A percentile compares a stretch with the other conserved stretches of the same genome.
Conservation (phyloP, 1,140 invertebrate species). For the Zaprionus camerounensis region DNA sequence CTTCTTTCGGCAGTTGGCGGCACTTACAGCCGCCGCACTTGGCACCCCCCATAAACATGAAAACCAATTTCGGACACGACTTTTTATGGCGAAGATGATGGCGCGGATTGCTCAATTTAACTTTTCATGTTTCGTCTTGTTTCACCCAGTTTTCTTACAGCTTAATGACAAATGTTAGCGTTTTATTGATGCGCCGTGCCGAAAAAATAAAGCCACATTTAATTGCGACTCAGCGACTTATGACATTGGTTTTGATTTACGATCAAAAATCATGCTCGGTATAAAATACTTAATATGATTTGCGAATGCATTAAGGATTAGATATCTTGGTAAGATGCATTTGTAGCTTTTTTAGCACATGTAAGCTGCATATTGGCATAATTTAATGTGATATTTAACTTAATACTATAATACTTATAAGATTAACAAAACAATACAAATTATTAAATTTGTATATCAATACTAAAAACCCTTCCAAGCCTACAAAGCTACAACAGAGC, state of each 20-base stretch:
- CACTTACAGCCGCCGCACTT: conserved; percentile 46
- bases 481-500: no score
- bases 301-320: neutral
- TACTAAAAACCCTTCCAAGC: no score
- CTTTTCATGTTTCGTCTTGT: conserved; percentile 70
- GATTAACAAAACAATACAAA: no score
- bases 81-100: conserved; percentile 76
- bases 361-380: no score
- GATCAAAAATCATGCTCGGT: conserved; percentile 1
- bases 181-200: conserved; percentile 58
- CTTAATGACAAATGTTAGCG: conserved; percentile 56
- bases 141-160: conserved; percentile 64
- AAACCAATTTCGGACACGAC: conserved; percentile 41
- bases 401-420: no score
- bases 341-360: neutral
- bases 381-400: no score
- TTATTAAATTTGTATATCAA: no score
- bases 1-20: conserved; percentile 62
- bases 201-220: conserved; percentile 34
- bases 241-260: conserved; percentile 7
- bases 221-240: conserved; percentile 59
- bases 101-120: conserved; percentile 70
- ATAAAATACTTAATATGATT: neutral
- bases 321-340: neutral
- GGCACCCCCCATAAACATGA: conserved; percentile 56